Evolutionary conservation across 2,888 invertebrate genomes (phyloP), one percentile per base, ranked within the genome.

Genomic region (Hydraecia micacea): DNA sequence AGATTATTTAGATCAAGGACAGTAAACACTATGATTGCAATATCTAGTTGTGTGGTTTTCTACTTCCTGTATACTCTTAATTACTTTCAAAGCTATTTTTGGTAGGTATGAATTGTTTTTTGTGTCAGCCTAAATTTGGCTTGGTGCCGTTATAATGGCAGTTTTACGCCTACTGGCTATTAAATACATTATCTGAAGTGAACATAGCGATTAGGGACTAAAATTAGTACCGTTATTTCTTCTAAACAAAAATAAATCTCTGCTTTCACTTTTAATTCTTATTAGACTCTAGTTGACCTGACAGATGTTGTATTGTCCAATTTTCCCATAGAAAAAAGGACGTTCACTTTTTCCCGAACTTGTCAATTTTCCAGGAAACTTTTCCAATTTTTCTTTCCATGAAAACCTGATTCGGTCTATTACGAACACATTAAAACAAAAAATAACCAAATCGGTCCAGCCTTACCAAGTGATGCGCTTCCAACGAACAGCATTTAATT

Each of bases 1-100:
- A 74, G 63, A 80, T 36, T 36, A 90, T 82, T 78, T 83, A 77
- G 91, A 85, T 79, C 91, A 90, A 90, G 90, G 91, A 81, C 88
- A 76, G 65, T 73, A 79, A 71, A 84, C 39, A 63, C 69, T 84
- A 67, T 32, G 15, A 60, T 69, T 77, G 60, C 62, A 39, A 73
- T 73, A 77, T 70, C 28, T 28, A 28, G 25, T 55, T 32, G 7
- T 49, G 13, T 58, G 25, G 67, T 78, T 78, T 73, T 55, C 25
- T 69, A 58, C 79, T 79, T 73, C 65, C 75, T 75, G 87, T 77
- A 78, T 42, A 79, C 25, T 63, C 46, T 39, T 73, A 86, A 73
- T 77, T 74, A 77, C 78, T 82, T 80, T 52, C 52, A 28, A 42
- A 18, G 68, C 77, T 74, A 76, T 78, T 77, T 80, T 75, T 55